Conservation (phyloP, 2,113 vertebrate species). For the Podiceps cristatus region DNA sequence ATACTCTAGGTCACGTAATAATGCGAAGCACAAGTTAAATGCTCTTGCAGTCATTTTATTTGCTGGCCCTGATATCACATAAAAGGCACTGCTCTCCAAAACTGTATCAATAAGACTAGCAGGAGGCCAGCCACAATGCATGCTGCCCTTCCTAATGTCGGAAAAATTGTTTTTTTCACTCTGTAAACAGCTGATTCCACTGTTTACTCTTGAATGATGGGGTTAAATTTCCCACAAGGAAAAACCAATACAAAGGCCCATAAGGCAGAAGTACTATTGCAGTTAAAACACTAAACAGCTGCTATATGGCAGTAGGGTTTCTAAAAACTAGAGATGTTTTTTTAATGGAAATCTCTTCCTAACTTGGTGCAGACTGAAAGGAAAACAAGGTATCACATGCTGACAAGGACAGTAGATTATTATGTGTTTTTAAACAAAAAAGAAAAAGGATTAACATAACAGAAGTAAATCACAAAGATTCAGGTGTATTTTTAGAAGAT, state of each 20-base stretch:
- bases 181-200: slow-evolving; percentile 31
- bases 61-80: not conserved
- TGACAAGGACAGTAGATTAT: not conserved
- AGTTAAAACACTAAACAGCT: slow-evolving; percentile 53
- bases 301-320: slow-evolving; percentile 32
- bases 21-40: not conserved
- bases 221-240: slow-evolving; percentile 57
- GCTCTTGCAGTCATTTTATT: not conserved
- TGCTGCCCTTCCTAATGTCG: not conserved
- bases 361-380: not conserved
- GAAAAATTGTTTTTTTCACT: slow-evolving; percentile 8
- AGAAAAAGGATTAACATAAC: not conserved
- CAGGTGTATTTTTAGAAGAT: not conserved
- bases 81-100: not conserved
- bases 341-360: not conserved
- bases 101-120: not conserved
- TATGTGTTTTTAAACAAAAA: not conserved
- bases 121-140: not conserved
- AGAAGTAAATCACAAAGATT: not conserved
- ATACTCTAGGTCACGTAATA: rapidly evolving
- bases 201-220: slow-evolving; percentile 52
- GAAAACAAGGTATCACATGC: not conserved
- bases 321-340: not conserved
- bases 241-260: slow-evolving; percentile 60
- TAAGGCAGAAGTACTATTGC: slow-evolving; percentile 35